phyloP scores from a whole-genome alignment of 2,797 vertebrate genomes.

The Rhynchonycteris naso region DNA sequence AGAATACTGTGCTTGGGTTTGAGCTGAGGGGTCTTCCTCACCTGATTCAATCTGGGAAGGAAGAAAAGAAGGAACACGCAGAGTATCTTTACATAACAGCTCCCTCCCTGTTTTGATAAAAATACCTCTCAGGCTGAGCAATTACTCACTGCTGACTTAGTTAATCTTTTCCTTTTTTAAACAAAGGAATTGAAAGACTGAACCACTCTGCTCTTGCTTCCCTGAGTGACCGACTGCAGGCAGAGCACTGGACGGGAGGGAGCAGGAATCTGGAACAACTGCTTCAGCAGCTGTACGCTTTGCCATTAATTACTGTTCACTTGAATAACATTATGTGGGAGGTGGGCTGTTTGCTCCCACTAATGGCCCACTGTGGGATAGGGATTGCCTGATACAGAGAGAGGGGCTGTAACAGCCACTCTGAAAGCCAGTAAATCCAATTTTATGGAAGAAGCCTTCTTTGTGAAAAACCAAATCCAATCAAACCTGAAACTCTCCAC shows the following conservation, averaged over 20 bases:
- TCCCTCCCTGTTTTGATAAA: slow-evolving; percentile 22
- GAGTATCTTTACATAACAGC: not conserved
- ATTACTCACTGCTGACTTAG: not conserved
- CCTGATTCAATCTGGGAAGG: not conserved
- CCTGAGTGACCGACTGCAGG: not conserved
- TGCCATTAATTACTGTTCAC: not conserved
- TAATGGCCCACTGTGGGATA: not conserved
- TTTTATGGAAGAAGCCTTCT: not conserved
- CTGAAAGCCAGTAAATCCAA: not conserved
- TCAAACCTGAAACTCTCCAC: not conserved
- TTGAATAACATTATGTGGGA: not conserved
- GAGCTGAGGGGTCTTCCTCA: not conserved
- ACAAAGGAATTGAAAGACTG: slow-evolving; percentile 40
- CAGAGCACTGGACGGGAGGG: not conserved
- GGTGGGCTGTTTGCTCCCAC: not conserved
- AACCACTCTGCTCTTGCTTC: not conserved
- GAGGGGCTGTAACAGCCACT: not conserved
- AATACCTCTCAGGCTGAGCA: not conserved
- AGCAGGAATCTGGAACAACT: not conserved
- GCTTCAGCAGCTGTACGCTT: not conserved
- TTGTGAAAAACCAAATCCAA: not conserved
- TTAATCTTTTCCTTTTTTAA: not conserved
- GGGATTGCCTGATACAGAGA: not conserved
- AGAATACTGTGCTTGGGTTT: not conserved
- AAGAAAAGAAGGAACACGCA: not conserved